Percentiles rank a stretch among this genome's conserved stretches.
These are phyloP conservation scores for Cabera pusaria DNA, from an alignment of 2,888 invertebrate genomes.

Conservation along the genomic window DNA sequence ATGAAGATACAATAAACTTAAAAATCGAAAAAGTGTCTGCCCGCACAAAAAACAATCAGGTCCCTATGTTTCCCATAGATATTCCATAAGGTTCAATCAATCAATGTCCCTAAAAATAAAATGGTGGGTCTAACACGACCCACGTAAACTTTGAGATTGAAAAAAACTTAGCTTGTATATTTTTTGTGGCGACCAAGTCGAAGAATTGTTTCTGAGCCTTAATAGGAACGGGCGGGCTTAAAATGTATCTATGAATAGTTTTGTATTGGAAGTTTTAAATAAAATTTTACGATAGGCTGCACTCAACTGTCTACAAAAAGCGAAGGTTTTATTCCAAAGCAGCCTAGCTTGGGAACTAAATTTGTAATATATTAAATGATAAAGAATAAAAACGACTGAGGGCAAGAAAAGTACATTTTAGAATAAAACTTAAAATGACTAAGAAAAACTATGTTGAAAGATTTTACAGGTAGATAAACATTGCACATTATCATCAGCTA, in stretches of 20 bases:
- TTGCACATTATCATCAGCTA: too few relatives aligned
- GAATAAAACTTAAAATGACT: too few relatives aligned
- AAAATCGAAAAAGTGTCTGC: constrained; percentile 49
- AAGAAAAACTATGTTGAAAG: too few relatives aligned
- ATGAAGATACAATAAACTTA: constrained; percentile 76
- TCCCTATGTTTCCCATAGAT: constrained; percentile 71
- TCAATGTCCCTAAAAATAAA: constrained; percentile 80
- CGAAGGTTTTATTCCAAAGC: too few relatives aligned
- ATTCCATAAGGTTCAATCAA: constrained; percentile 78
- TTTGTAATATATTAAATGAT: too few relatives aligned
- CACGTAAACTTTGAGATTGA: constrained; percentile 72
- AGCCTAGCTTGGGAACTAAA: too few relatives aligned
- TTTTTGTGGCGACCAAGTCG: constrained; percentile 51
- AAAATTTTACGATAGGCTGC: too few relatives aligned
- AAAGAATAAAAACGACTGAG: too few relatives aligned
- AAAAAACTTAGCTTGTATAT: constrained; percentile 67
- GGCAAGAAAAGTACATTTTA: too few relatives aligned
- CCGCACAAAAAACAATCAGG: constrained; percentile 70
- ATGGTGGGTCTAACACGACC: constrained; percentile 71
- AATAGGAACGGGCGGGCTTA: constrained; percentile 48
- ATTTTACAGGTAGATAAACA: too few relatives aligned
- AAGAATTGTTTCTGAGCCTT: constrained; percentile 63
- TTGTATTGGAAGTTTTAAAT: constrained; percentile 2
- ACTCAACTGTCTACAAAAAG: too few relatives aligned
- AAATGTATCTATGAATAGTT: constrained; percentile 27